phyloP scores from a whole-genome alignment of 2,888 invertebrate species.

The Nomada lathburiana region DNA sequence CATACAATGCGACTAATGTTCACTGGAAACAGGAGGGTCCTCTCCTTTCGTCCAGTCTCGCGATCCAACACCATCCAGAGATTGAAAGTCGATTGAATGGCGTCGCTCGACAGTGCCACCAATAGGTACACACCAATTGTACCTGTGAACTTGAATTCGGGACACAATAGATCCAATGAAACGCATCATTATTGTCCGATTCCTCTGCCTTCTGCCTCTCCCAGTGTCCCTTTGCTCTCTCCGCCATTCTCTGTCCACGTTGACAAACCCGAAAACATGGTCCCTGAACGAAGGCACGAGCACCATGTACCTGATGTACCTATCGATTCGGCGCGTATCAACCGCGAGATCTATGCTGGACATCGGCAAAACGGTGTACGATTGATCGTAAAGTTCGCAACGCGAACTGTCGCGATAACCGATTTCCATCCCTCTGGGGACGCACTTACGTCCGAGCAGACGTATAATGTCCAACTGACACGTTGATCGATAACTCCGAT shows the following conservation, averaged over 20 bases:
- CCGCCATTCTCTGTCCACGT: constrained; percentile 2
- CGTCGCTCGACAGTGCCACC: constrained; percentile 56
- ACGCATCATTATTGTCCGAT: constrained; percentile 77
- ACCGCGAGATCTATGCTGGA: constrained; percentile 20
- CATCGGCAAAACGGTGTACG: constrained; percentile 9
- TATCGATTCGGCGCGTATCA: constrained; percentile 1
- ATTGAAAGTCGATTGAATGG: constrained; percentile 80
- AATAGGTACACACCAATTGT: constrained; percentile 73
- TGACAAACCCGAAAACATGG: constrained; percentile 12
- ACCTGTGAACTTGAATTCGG: constrained; percentile 78
- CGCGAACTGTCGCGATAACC: constrained; percentile 63
- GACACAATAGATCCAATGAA: constrained; percentile 78
- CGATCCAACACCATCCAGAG: constrained; percentile 65
- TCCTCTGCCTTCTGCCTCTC: constrained; percentile 56
- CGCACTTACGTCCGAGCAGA: constrained; percentile 58
- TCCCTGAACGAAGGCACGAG: constrained; percentile 6
- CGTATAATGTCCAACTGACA: constrained; percentile 64
- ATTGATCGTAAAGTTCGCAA: constrained; percentile 58
- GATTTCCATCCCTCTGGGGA: constrained; percentile 59
- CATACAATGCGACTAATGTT: constrained; percentile 72
- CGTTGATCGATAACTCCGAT: constrained; percentile 64
- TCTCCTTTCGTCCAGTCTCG: constrained; percentile 37
- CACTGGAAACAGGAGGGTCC: constrained; percentile 55
- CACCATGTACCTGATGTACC: not conserved
- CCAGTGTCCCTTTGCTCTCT: not conserved